These are phyloP conservation scores for Epistrophe grossulariae DNA, from an alignment of 2,888 invertebrate genomes.

Conservation along the genomic window DNA sequence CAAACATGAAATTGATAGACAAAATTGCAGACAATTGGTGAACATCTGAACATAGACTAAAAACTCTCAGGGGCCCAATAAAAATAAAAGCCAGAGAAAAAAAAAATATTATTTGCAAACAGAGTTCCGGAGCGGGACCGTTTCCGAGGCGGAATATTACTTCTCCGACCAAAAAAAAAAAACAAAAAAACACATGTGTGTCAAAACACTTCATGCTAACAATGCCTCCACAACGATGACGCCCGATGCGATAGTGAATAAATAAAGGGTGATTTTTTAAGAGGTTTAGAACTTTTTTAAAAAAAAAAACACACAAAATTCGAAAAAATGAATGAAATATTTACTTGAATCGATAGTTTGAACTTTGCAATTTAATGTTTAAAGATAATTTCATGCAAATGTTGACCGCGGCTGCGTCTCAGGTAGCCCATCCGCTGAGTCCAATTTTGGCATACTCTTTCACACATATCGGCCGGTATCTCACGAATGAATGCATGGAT, in stretches of 20 bases:
- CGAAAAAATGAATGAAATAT: no score
- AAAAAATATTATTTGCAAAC: slow-evolving; percentile 29
- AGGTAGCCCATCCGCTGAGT: no score
- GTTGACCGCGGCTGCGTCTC: no score
- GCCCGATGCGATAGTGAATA: slow-evolving; percentile 23
- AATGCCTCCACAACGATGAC: slow-evolving; percentile 11
- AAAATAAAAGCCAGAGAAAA: neutral
- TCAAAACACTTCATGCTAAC: slow-evolving; percentile 66
- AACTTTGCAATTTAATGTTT: no score
- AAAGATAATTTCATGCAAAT: no score
- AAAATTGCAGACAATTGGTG: slow-evolving; percentile 52
- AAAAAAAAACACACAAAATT: no score
- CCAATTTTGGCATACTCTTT: no score
- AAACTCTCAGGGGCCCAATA: slow-evolving; percentile 6
- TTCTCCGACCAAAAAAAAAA: slow-evolving; percentile 36
- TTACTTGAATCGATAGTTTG: no score
- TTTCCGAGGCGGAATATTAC: slow-evolving; percentile 17
- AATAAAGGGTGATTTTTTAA: no score
- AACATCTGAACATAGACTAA: neutral
- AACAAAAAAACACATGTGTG: slow-evolving; percentile 53
- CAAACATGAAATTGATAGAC: slow-evolving; percentile 68
- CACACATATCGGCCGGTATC: no score
- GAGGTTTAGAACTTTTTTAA: no score
- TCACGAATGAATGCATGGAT: no score
- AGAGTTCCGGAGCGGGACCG: neutral